Conservation (phyloP, 1,140 invertebrate genomes). For the Theocolax elegans region DNA sequence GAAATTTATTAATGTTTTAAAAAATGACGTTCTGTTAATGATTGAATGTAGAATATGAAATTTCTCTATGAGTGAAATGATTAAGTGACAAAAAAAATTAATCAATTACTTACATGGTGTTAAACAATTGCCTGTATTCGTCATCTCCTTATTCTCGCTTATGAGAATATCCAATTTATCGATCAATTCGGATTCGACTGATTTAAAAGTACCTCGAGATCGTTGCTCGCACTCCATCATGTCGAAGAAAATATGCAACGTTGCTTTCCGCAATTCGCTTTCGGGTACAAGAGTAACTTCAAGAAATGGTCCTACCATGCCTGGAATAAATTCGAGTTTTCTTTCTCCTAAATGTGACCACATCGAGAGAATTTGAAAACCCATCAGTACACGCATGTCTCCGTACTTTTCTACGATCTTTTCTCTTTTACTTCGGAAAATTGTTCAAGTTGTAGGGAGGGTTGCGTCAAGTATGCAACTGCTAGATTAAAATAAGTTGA, state of each 20-base stretch:
- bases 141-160: conserved; percentile 92
- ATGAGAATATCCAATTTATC: conserved; percentile 93
- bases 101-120: conserved; percentile 93
- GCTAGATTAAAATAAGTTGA: conserved; percentile 90
- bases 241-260: conserved; percentile 94
- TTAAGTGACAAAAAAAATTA: conserved; percentile 16
- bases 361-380: conserved; percentile 92
- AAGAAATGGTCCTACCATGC: conserved; percentile 92
- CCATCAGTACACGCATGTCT: conserved; percentile 93
- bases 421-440: conserved; percentile 81
- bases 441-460: conserved; percentile 85
- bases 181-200: conserved; percentile 92
- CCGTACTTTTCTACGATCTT: conserved; percentile 85
- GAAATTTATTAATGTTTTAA: too few relatives aligned
- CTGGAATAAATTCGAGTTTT: conserved; percentile 91
- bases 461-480: conserved; percentile 89
- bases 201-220: conserved; percentile 83
- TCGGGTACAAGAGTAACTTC: conserved; percentile 95
- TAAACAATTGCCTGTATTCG: conserved; percentile 90
- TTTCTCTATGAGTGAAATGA: background rate
- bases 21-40: too few relatives aligned
- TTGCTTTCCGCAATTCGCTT: conserved; percentile 86
- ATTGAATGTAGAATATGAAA: too few relatives aligned
- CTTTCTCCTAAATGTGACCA: conserved; percentile 89
- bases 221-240: conserved; percentile 96